These are phyloP conservation scores for Trichogramma pretiosum DNA, from an alignment of 1,140 invertebrate genomes.

Conservation along the genomic window DNA sequence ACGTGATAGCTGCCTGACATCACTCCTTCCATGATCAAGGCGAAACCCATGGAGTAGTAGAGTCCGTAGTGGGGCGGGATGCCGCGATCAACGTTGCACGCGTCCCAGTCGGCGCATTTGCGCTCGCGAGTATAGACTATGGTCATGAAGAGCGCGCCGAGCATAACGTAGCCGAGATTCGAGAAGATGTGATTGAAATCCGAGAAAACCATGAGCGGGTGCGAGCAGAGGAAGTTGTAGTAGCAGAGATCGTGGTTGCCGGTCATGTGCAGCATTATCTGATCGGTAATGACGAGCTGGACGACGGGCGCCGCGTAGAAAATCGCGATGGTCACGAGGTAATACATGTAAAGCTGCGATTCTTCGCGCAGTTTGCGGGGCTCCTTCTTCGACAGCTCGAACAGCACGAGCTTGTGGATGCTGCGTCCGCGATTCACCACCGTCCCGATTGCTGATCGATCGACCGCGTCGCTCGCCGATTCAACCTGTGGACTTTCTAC, in stretches of 20 bases:
- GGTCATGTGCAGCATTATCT: conserved; percentile 69
- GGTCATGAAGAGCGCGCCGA: conserved; percentile 62
- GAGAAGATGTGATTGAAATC: conserved; percentile 85
- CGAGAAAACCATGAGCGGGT: conserved; percentile 64
- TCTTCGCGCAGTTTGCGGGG: conserved; percentile 58
- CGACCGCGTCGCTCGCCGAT: conserved; percentile 5
- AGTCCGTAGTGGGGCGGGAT: conserved; percentile 84
- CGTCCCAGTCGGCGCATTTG: conserved; percentile 36
- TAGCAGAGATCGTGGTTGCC: conserved; percentile 87
- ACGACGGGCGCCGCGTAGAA: conserved; percentile 85
- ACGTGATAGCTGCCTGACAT: conserved; percentile 81
- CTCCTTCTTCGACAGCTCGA: conserved; percentile 63
- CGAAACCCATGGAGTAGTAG: conserved; percentile 81
- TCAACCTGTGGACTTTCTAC: too few relatives aligned
- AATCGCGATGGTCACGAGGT: conserved; percentile 71
- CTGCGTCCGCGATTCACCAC: too few relatives aligned
- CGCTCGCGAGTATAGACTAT: conserved; percentile 54
- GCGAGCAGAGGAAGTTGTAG: conserved; percentile 85
- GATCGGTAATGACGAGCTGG: conserved; percentile 82
- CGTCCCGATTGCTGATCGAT: too few relatives aligned
- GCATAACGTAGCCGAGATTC: conserved; percentile 79
- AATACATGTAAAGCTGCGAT: conserved; percentile 68
- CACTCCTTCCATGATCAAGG: conserved; percentile 80
- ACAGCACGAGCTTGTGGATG: too few relatives aligned
- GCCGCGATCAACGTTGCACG: conserved; percentile 52